phyloP scores from a whole-genome alignment of 2,113 vertebrate genomes.

The Etheostoma spectabile region DNA sequence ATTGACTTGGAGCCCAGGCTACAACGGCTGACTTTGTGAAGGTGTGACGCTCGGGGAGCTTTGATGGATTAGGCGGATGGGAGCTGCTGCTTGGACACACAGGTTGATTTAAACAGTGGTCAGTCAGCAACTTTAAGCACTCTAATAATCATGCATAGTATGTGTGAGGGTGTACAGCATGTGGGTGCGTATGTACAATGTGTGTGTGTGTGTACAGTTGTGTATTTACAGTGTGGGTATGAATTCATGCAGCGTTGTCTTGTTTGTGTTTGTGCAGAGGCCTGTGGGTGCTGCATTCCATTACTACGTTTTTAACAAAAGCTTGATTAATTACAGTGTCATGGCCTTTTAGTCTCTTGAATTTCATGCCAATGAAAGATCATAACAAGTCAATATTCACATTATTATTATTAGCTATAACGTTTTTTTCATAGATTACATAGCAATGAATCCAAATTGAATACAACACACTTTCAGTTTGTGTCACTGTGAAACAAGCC shows the following conservation, averaged over 20 bases:
- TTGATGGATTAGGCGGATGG: constrained; percentile 41
- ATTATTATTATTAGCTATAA: constrained; percentile 32
- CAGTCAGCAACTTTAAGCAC: constrained; percentile 48
- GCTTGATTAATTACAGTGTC: constrained; percentile 57
- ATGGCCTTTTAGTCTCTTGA: constrained; percentile 17
- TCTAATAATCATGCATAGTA: constrained; percentile 41
- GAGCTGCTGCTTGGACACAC: constrained; percentile 3
- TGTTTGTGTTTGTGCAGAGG: neutral
- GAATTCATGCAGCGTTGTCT: neutral
- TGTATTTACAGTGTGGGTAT: neutral
- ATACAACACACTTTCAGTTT: neutral
- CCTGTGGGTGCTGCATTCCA: constrained; percentile 2
- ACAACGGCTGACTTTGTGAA: neutral
- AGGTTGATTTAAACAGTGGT: constrained; percentile 48
- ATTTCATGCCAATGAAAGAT: constrained; percentile 32
- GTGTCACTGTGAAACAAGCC: neutral
- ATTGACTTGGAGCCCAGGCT: constrained; percentile 8
- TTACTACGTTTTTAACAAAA: constrained; percentile 47
- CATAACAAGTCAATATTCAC: constrained; percentile 29
- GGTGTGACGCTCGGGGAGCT: constrained; percentile 14
- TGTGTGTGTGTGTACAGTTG: neutral
- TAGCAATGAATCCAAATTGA: constrained; percentile 2
- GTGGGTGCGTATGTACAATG: neutral
- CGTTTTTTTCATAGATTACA: constrained; percentile 9
- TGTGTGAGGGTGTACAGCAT: neutral